Evolutionary conservation across 2,113 vertebrate species (phyloP).

Genomic region (Percina caprodes): DNA sequence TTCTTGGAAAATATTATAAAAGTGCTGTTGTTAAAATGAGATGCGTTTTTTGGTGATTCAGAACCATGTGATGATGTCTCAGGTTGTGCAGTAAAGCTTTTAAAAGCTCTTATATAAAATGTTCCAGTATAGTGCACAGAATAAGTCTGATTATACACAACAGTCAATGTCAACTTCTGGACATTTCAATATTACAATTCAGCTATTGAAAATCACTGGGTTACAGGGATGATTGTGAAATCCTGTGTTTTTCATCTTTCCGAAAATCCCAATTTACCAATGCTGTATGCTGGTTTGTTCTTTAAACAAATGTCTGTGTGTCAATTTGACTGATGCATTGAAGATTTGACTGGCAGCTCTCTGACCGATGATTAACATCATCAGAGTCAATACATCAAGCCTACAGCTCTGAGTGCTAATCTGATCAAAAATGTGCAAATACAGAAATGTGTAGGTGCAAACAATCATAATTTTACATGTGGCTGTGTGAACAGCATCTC

Average conservation of each 20-base stretch:
- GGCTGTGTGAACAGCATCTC: slow-evolving; percentile 55
- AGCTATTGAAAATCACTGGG: not conserved
- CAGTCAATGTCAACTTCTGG: not conserved
- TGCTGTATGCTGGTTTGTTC: not conserved
- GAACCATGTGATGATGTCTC: not conserved
- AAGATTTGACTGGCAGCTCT: not conserved
- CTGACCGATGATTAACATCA: not conserved
- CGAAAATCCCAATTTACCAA: not conserved
- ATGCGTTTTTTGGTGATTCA: slow-evolving; percentile 11
- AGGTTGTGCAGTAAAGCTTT: not conserved
- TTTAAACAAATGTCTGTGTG: not conserved
- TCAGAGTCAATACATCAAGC: not conserved
- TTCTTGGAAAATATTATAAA: slow-evolving; percentile 34
- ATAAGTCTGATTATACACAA: not conserved
- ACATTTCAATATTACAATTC: not conserved
- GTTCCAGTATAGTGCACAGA: not conserved
- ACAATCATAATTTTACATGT: not conserved
- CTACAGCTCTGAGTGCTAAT: not conserved
- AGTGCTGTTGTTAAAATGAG: slow-evolving; percentile 11
- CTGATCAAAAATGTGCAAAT: not conserved
- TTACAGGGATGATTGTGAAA: not conserved
- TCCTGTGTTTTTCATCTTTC: not conserved
- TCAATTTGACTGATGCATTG: not conserved
- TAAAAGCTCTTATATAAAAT: not conserved
- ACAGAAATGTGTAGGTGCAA: not conserved